Evolutionary conservation across 2,113 vertebrate genomes (phyloP).

Genomic region (Orientallactaga bullata): DNA sequence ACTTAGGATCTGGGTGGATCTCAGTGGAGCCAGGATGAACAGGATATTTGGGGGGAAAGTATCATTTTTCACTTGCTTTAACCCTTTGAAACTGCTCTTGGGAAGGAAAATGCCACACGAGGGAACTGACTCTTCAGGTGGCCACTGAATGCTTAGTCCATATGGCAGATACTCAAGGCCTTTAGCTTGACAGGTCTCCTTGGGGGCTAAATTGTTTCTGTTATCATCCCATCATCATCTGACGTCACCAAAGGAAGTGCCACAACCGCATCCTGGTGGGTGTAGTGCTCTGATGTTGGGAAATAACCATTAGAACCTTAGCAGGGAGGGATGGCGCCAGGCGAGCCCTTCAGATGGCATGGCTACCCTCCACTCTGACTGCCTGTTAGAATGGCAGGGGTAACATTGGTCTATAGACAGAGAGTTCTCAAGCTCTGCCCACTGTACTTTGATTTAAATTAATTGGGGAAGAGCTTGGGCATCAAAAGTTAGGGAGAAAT

Average conservation of each 20-base stretch:
- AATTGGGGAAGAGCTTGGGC: neutral
- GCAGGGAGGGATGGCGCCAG: fast-evolving
- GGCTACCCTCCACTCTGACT: fast-evolving
- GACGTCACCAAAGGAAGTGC: neutral
- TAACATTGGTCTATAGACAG: neutral
- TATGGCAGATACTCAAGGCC: neutral
- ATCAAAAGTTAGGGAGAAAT: too few relatives aligned
- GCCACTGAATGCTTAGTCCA: neutral
- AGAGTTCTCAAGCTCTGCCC: neutral
- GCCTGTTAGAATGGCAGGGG: neutral
- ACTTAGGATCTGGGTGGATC: neutral
- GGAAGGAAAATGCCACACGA: neutral
- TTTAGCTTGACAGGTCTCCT: neutral
- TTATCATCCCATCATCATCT: neutral
- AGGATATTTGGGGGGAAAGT: neutral
- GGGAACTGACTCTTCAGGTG: neutral
- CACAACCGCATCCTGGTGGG: fast-evolving
- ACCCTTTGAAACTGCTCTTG: neutral
- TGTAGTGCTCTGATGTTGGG: fast-evolving
- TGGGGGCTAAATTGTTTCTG: neutral
- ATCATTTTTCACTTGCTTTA: neutral
- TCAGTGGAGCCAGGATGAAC: neutral
- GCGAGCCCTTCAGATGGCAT: fast-evolving
- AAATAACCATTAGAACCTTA: neutral
- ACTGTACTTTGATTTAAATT: neutral